Percentiles rank a stretch among this genome's conserved stretches.
phyloP scores from a whole-genome alignment of 2,888 invertebrate genomes.

The Perdita meconis region DNA sequence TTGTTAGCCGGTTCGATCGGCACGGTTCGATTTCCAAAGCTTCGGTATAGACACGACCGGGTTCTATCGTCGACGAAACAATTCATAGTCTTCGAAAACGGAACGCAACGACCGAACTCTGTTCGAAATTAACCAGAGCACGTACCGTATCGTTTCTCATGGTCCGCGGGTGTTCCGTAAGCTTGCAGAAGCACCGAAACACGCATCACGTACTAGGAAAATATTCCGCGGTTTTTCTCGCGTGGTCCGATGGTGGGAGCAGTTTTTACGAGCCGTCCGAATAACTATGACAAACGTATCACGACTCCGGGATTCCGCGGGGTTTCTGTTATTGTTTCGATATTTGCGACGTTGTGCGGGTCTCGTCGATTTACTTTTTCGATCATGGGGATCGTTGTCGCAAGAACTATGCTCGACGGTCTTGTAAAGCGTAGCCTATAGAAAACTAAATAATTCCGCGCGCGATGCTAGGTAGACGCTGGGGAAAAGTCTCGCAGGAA shows the following conservation, averaged over 20 bases:
- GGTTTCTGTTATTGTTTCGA: constrained; percentile 35
- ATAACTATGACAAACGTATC: constrained; percentile 35
- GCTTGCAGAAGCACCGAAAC: constrained; percentile 20
- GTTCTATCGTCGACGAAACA: background rate
- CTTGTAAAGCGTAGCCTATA: background rate
- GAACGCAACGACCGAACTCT: background rate
- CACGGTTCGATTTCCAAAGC: background rate
- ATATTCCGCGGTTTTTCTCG: constrained; percentile 18
- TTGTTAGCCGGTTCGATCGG: too few relatives aligned
- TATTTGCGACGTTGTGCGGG: constrained; percentile 28
- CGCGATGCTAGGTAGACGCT: background rate
- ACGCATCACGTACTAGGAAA: constrained; percentile 19
- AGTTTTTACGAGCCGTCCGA: constrained; percentile 32
- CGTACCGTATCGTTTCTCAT: constrained; percentile 11
- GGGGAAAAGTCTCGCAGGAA: constrained; percentile 20
- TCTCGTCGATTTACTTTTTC: constrained; percentile 28
- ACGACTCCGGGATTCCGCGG: background rate
- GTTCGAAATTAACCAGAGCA: constrained; percentile 16
- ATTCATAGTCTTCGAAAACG: background rate
- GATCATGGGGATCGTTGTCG: background rate
- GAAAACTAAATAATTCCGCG: constrained; percentile 42
- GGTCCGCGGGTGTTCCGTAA: constrained; percentile 5
- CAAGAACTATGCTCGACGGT: background rate
- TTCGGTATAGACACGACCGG: background rate
- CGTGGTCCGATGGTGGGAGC: background rate